phyloP scores from a whole-genome alignment of 2,113 vertebrate genomes.

The Alethe diademata region DNA sequence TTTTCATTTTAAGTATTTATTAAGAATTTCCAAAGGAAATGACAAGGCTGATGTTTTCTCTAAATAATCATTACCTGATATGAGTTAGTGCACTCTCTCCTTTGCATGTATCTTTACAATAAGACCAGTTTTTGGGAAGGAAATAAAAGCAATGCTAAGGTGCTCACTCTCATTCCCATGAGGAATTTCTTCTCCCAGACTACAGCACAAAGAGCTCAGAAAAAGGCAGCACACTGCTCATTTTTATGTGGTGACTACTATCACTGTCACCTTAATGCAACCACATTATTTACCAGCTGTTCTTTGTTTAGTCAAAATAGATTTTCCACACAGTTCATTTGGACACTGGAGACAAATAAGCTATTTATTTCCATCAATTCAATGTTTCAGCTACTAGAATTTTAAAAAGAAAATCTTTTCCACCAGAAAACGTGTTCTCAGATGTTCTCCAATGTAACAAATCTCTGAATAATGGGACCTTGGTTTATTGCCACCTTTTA shows the following conservation, averaged over 20 bases:
- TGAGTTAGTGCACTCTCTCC: neutral
- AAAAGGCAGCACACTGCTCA: constrained; percentile 38
- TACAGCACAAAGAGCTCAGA: neutral
- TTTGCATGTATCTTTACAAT: constrained; percentile 14
- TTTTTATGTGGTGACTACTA: constrained; percentile 54
- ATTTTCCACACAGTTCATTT: constrained; percentile 67
- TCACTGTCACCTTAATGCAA: constrained; percentile 59
- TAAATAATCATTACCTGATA: neutral
- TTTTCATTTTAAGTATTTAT: constrained; percentile 59
- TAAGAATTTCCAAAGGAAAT: constrained; percentile 42
- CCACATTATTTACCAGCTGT: constrained; percentile 72
- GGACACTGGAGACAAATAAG: constrained; percentile 69
- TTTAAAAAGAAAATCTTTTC: constrained; percentile 52
- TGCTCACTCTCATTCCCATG: neutral
- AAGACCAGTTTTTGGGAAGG: neutral
- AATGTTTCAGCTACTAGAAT: constrained; percentile 46
- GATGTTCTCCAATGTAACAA: neutral
- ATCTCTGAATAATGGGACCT: constrained; percentile 33
- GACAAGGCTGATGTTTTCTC: neutral
- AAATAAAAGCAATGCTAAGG: constrained; percentile 45
- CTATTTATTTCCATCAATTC: constrained; percentile 67
- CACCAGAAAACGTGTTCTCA: neutral
- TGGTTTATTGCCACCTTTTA: constrained; percentile 29
- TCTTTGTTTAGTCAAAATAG: constrained; percentile 71
- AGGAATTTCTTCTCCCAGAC: constrained; percentile 17